These are phyloP conservation scores for Lasioglossum baleicum DNA, from an alignment of 1,140 invertebrate genomes.

Conservation along the genomic window DNA sequence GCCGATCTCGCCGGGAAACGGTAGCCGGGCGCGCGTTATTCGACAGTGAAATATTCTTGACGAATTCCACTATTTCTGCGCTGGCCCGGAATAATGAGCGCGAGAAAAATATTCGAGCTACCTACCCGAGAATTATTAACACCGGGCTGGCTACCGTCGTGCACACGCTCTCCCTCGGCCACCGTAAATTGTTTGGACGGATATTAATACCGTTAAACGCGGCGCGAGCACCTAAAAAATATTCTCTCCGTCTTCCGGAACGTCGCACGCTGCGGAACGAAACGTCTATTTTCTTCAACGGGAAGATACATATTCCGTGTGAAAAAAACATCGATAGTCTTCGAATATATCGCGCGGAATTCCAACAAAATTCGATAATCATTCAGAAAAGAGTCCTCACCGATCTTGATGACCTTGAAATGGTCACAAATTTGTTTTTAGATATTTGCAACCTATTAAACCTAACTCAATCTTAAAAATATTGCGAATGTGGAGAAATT, in stretches of 20 bases:
- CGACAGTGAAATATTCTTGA: slow-evolving; percentile 36
- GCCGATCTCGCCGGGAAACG: background rate
- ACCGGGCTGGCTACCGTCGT: background rate
- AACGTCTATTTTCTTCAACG: too few species aligned
- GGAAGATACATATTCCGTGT: too few species aligned
- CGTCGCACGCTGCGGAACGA: background rate
- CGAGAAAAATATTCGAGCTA: slow-evolving; percentile 20
- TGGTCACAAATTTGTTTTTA: too few species aligned
- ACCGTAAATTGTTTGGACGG: slow-evolving; percentile 22
- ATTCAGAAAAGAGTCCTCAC: too few species aligned
- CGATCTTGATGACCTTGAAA: too few species aligned
- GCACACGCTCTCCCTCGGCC: background rate
- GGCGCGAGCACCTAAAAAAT: background rate
- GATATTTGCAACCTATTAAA: too few species aligned
- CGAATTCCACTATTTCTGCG: slow-evolving; percentile 29
- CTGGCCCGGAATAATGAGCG: slow-evolving; percentile 12
- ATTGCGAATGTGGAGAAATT: too few species aligned
- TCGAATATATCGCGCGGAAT: too few species aligned
- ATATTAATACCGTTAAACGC: slow-evolving; percentile 20
- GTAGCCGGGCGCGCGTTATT: background rate
- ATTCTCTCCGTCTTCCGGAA: background rate
- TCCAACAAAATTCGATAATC: too few species aligned
- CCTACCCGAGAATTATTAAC: slow-evolving; percentile 28
- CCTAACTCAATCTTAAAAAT: too few species aligned
- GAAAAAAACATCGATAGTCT: too few species aligned